Percentiles rank a stretch among this genome's conserved stretches.
These are phyloP conservation scores for Pachycephala philippinensis DNA, from an alignment of 2,113 vertebrate species.

Conservation along the genomic window DNA sequence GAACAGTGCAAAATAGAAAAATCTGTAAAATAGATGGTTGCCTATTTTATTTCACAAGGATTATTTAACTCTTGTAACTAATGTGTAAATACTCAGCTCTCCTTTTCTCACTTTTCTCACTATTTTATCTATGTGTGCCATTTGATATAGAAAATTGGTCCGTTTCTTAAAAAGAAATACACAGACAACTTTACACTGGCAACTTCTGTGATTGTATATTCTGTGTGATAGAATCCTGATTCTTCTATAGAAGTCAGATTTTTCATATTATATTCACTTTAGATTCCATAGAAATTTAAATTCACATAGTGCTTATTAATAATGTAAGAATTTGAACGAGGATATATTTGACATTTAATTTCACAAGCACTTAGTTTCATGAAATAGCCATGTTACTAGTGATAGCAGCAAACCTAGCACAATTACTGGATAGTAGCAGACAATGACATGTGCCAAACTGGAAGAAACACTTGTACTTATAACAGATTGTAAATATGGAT, in stretches of 20 bases:
- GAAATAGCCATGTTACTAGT: slow-evolving; percentile 5
- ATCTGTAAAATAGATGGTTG: not conserved
- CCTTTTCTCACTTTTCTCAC: not conserved
- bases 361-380: slow-evolving; percentile 39
- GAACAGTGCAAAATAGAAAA: not conserved
- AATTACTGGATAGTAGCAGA: slow-evolving; percentile 28
- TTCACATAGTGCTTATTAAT: not conserved
- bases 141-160: not conserved
- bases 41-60: not conserved
- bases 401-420: slow-evolving; percentile 41
- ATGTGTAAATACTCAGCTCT: not conserved
- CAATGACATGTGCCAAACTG: not conserved
- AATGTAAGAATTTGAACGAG: not conserved
- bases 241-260: not conserved
- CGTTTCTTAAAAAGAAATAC: not conserved
- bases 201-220: not conserved
- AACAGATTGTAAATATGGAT: slow-evolving; percentile 12
- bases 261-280: not conserved
- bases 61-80: not conserved
- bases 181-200: not conserved
- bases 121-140: not conserved
- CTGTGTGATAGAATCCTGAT: not conserved
- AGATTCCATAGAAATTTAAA: not conserved
- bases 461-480: slow-evolving; percentile 41
- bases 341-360: slow-evolving; percentile 22